phyloP scores from a whole-genome alignment of 2,113 vertebrate genomes.

The Spea multiplicata region DNA sequence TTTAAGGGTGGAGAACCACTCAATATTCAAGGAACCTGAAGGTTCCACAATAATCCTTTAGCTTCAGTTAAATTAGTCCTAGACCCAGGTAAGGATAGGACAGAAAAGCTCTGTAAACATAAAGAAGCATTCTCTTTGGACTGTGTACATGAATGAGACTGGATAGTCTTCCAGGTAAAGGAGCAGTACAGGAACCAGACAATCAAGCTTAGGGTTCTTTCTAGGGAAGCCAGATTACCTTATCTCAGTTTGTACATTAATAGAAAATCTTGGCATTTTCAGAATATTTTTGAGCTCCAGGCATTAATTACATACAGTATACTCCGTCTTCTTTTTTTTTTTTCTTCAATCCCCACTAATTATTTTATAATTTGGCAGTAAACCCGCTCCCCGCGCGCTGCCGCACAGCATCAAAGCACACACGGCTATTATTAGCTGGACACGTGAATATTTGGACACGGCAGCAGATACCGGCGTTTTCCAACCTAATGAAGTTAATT shows the following conservation, averaged over 20 bases:
- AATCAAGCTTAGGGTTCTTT: too few species aligned
- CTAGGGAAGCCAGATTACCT: not conserved
- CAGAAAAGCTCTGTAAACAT: too few species aligned
- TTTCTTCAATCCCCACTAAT: slow-evolving; percentile 22
- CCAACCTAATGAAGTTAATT: not conserved
- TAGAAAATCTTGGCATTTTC: not conserved
- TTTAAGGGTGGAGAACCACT: too few species aligned
- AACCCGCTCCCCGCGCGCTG: slow-evolving; percentile 19
- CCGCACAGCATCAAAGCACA: slow-evolving; percentile 6
- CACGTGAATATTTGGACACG: not conserved
- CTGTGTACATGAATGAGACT: too few species aligned
- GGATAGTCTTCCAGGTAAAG: too few species aligned
- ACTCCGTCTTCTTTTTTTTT: slow-evolving; percentile 17
- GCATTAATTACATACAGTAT: slow-evolving; percentile 28
- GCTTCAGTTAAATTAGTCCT: too few species aligned
- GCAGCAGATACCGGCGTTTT: not conserved
- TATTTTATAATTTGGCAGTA: slow-evolving; percentile 37
- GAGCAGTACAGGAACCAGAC: too few species aligned
- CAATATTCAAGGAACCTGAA: too few species aligned
- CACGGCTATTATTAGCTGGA: slow-evolving; percentile 14
- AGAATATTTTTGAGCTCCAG: slow-evolving; percentile 25
- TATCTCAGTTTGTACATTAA: slow-evolving; percentile 16
- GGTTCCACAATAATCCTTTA: too few species aligned
- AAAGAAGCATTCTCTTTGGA: too few species aligned
- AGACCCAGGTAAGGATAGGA: too few species aligned